These are phyloP conservation scores for Diprion similis DNA, from an alignment of 1,140 invertebrate species.

Conservation along the genomic window DNA sequence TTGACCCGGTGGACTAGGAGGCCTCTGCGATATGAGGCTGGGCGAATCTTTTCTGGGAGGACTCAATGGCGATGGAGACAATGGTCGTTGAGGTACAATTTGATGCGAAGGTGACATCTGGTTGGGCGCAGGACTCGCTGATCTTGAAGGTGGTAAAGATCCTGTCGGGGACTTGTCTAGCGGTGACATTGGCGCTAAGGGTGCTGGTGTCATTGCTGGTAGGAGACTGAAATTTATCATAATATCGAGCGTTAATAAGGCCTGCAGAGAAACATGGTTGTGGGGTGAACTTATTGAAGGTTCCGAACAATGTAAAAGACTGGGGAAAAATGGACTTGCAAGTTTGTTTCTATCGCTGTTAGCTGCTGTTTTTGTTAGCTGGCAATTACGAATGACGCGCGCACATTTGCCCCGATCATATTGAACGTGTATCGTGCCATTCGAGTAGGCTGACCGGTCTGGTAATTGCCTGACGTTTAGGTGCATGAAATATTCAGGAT, in stretches of 20 bases:
- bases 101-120: constrained; percentile 13
- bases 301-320: too few species aligned
- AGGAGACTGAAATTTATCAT: constrained; percentile 26
- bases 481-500: not conserved
- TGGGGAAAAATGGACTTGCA: too few species aligned
- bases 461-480: not conserved
- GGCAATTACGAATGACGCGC: constrained; percentile 4
- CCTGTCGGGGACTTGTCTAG: constrained; percentile 47
- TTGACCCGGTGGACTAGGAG: constrained; percentile 48
- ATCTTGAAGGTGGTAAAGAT: constrained; percentile 38
- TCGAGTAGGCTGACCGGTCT: not conserved
- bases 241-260: too few species aligned
- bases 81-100: constrained; percentile 8
- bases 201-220: constrained; percentile 45
- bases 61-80: constrained; percentile 33
- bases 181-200: constrained; percentile 49
- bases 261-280: too few species aligned
- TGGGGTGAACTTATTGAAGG: too few species aligned
- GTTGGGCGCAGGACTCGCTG: constrained; percentile 29
- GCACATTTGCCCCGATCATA: not conserved
- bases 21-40: constrained; percentile 41
- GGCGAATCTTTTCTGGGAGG: constrained; percentile 37
- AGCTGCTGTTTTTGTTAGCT: not conserved
- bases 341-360: too few species aligned
- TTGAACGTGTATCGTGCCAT: not conserved